These are phyloP conservation scores for Sebastes steindachneri DNA, from an alignment of 2,797 vertebrate species.

Conservation along the genomic window DNA sequence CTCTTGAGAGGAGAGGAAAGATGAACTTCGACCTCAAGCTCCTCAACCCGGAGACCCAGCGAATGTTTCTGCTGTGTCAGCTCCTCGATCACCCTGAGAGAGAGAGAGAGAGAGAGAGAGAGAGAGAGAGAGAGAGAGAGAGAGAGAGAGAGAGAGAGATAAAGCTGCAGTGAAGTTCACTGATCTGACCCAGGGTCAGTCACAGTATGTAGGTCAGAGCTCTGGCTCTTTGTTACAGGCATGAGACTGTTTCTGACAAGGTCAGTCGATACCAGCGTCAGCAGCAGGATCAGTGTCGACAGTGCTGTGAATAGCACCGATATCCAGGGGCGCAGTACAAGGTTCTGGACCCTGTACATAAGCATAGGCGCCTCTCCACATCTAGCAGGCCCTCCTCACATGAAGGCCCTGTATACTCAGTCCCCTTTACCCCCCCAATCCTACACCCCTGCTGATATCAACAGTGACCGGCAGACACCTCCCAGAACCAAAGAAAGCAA, in stretches of 20 bases:
- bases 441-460: background rate
- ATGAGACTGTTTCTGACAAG: background rate
- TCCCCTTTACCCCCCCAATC: background rate
- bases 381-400: background rate
- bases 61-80: constrained; percentile 81
- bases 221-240: background rate
- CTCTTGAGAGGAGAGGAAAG: constrained; percentile 60
- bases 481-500: background rate
- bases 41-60: constrained; percentile 48
- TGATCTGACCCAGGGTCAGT: background rate
- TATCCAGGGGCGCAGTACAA: background rate
- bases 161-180: background rate
- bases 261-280: background rate
- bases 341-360: background rate
- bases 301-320: background rate
- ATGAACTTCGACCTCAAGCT: constrained; percentile 65
- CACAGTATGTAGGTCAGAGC: background rate
- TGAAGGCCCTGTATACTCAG: background rate
- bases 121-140: constrained; percentile 7
- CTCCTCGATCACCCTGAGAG: constrained; percentile 84
- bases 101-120: background rate
- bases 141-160: background rate
- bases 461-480: background rate
- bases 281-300: background rate
- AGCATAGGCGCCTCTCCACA: background rate